phyloP scores from a whole-genome alignment of 1,140 invertebrate species.

The Zaprionus nigranus region DNA sequence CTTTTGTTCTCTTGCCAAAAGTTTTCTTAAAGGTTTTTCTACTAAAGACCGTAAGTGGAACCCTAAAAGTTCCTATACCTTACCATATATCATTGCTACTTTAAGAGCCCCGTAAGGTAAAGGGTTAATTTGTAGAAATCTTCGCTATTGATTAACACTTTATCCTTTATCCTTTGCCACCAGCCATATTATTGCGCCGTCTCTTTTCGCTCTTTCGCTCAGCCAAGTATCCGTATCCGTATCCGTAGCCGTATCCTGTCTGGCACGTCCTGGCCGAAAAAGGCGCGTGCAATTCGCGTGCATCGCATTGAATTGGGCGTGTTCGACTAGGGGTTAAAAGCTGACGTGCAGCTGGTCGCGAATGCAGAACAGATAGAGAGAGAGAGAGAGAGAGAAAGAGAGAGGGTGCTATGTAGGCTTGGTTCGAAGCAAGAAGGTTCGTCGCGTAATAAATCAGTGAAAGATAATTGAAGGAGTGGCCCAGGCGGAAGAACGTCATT shows the following conservation, averaged over 20 bases:
- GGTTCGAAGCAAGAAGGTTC: slow-evolving; percentile 24
- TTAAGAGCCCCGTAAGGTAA: neutral
- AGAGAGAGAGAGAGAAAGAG: neutral
- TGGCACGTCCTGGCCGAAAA: slow-evolving; percentile 7
- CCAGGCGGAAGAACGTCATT: slow-evolving; percentile 37
- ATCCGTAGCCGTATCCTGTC: slow-evolving; percentile 1
- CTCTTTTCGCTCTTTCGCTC: neutral
- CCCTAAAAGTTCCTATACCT: neutral
- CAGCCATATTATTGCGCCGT: slow-evolving; percentile 11
- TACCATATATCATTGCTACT: neutral
- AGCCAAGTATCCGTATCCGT: neutral
- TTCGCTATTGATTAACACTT: too few relatives aligned
- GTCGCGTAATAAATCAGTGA: slow-evolving; percentile 50
- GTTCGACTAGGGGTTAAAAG: slow-evolving; percentile 28
- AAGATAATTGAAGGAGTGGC: slow-evolving; percentile 45
- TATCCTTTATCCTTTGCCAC: slow-evolving; percentile 10
- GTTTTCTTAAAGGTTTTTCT: neutral
- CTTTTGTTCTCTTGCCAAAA: neutral
- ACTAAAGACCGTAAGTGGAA: neutral
- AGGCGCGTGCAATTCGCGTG: slow-evolving; percentile 37
- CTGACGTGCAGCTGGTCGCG: slow-evolving; percentile 20
- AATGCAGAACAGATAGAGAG: neutral
- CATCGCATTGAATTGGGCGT: slow-evolving; percentile 39
- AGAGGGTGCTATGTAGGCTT: slow-evolving; percentile 24
- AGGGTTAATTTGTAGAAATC: slow-evolving; percentile 6